Evolutionary conservation across 2,888 invertebrate species (phyloP).

Genomic region (Volucella inflata): DNA sequence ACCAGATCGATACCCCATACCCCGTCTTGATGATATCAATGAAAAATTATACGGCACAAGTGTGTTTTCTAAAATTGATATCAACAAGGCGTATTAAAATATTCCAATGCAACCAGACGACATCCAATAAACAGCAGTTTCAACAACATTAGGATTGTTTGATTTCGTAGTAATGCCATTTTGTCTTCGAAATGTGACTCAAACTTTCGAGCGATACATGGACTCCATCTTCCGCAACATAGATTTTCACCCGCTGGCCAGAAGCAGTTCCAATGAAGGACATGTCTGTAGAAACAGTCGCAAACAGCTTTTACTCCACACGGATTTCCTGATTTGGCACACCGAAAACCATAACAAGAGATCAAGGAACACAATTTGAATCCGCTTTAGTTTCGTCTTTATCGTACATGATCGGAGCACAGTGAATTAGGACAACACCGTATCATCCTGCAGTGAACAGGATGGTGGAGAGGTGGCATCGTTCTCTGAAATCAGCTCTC

Average conservation of each 20-base stretch:
- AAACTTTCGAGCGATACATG: not conserved
- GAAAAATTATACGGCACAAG: too few species aligned
- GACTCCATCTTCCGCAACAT: not conserved
- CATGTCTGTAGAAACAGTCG: slow-evolving; percentile 75
- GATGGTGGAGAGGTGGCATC: too few species aligned
- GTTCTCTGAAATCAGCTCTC: slow-evolving; percentile 59
- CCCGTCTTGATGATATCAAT: too few species aligned
- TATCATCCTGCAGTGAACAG: slow-evolving; percentile 51
- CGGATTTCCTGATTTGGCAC: slow-evolving; percentile 81
- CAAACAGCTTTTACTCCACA: slow-evolving; percentile 1
- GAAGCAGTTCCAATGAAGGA: slow-evolving; percentile 75
- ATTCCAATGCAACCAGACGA: too few species aligned
- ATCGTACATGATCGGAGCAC: slow-evolving; percentile 76
- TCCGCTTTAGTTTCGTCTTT: slow-evolving; percentile 80
- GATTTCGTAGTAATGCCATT: slow-evolving; percentile 22
- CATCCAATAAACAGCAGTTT: too few species aligned
- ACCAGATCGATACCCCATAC: too few species aligned
- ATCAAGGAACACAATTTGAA: too few species aligned
- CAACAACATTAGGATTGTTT: slow-evolving; percentile 23
- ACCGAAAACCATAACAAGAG: too few species aligned
- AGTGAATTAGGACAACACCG: slow-evolving; percentile 69
- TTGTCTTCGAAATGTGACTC: not conserved
- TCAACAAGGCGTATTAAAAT: too few species aligned
- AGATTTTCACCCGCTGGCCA: slow-evolving; percentile 71
- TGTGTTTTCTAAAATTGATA: too few species aligned